A percentile compares a stretch with the other conserved stretches of the same genome.
phyloP scores from a whole-genome alignment of 2,888 invertebrate species.

The Amphipyra berbera region DNA sequence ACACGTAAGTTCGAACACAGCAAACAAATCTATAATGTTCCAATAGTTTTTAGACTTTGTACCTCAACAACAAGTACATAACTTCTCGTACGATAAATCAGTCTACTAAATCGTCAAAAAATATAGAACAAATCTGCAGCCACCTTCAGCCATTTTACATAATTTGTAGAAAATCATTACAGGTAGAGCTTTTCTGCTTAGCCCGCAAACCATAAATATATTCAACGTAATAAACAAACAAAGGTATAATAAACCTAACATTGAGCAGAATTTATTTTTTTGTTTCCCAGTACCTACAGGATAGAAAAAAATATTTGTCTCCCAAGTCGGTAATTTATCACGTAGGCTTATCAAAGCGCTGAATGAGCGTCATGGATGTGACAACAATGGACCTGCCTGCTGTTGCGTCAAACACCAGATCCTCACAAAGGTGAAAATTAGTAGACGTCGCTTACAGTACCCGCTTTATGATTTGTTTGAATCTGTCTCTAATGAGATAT shows the following conservation, averaged over 20 bases:
- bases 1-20: no score
- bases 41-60: no score
- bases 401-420: constrained; percentile 60
- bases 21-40: no score
- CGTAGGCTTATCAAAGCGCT: constrained; percentile 67
- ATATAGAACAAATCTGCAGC: no score
- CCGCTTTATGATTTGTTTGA: constrained; percentile 46
- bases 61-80: no score
- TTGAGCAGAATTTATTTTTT: constrained; percentile 38
- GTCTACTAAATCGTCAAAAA: no score
- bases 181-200: not conserved
- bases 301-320: constrained; percentile 60
- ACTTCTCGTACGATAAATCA: no score
- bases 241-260: constrained; percentile 35
- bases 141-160: no score
- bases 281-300: constrained; percentile 15
- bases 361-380: constrained; percentile 69
- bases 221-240: constrained; percentile 31
- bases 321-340: constrained; percentile 71
- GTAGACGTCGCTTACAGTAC: constrained; percentile 55
- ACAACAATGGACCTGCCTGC: constrained; percentile 69
- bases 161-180: no score
- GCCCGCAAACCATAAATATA: constrained; percentile 6
- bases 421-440: constrained; percentile 63
- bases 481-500: constrained; percentile 29